phyloP scores from a whole-genome alignment of 2,113 vertebrate genomes.

The Mola mola region DNA sequence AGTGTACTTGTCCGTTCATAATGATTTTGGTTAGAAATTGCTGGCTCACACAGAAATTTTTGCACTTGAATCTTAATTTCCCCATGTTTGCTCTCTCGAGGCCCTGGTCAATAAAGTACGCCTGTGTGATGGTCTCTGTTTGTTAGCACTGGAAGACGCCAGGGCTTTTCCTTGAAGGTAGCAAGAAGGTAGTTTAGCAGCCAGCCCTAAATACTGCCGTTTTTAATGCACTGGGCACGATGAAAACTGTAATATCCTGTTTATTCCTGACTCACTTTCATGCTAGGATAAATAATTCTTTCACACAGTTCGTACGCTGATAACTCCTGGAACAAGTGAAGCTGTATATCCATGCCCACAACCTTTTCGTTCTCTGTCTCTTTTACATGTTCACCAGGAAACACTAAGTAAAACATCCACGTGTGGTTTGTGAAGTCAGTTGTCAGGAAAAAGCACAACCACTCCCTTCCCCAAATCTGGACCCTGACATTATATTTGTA shows the following conservation, averaged over 20 bases:
- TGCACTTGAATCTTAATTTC: conserved; percentile 10
- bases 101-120: conserved; percentile 44
- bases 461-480: conserved; percentile 64
- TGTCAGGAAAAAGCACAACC: conserved; percentile 52
- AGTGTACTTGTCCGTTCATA: no score
- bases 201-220: neutral
- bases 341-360: conserved; percentile 25
- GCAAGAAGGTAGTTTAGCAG: conserved; percentile 16
- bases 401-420: conserved; percentile 50
- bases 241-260: conserved; percentile 4
- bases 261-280: conserved; percentile 5
- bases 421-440: conserved; percentile 68
- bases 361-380: conserved; percentile 13
- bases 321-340: conserved; percentile 6
- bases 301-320: neutral
- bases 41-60: conserved; percentile 35
- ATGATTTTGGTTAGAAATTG: no score
- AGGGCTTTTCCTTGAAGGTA: no score
- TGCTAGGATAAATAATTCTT: conserved; percentile 9
- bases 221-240: neutral
- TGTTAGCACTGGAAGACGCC: conserved; percentile 6
- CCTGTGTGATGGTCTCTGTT: conserved; percentile 31
- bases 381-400: conserved; percentile 43
- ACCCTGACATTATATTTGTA: conserved; percentile 67
- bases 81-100: conserved; percentile 1